Base-by-base conservation (phyloP, 2,888 invertebrate genomes). In the Drosophila pseudotakahashii region DNA sequence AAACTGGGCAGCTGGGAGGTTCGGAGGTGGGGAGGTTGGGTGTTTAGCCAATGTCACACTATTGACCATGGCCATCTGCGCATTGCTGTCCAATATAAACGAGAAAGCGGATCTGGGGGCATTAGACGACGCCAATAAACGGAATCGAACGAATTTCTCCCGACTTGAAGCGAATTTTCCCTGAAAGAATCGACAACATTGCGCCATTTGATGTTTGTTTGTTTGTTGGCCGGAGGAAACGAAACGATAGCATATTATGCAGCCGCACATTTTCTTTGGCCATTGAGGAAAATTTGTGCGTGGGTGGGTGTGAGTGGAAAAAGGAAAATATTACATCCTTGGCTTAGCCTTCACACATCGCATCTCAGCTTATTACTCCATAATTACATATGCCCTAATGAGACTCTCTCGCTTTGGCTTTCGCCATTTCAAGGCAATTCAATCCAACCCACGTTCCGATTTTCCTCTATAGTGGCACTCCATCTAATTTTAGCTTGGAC, bases 241-340 rank as follows among this genome's bases (percentile, higher is more conserved):
- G 63, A 78, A 85, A 79, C 75, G 77, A 73, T 75, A 79, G 67
- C 64, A 75, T 77, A 79, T 82, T 82, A 88, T 82, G 88, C 81
- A 73, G 82, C 47, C 73, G 53, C 82, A 85, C 73, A 85, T 73
- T 47, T 47, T 76, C 67, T 71, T 76, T 81, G 69, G 42, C 32
- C 67, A 67, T 75, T 75, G 59, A 67, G 52, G 54, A 54, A 64
- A 44, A 73, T 50, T 39, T 26, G 32, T 50, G 34, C 19, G 36
- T 32, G 66, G 45, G 37, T 23, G 42, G 10, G 34, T 11, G 34
- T 11, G 32, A 3, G 32, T 32, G 11, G 32, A 34, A 10, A 34
- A 34, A 39, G 50, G 45, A 34, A 68, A 53, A 52, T 32, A 53
- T 63, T 42, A 63, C 36, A 63, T 42, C 62, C 62, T 63, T 63